Percentiles rank a stretch among this genome's conserved stretches.
These are phyloP conservation scores for Chloropsis hardwickii DNA, from an alignment of 2,113 vertebrate genomes.

Conservation along the genomic window DNA sequence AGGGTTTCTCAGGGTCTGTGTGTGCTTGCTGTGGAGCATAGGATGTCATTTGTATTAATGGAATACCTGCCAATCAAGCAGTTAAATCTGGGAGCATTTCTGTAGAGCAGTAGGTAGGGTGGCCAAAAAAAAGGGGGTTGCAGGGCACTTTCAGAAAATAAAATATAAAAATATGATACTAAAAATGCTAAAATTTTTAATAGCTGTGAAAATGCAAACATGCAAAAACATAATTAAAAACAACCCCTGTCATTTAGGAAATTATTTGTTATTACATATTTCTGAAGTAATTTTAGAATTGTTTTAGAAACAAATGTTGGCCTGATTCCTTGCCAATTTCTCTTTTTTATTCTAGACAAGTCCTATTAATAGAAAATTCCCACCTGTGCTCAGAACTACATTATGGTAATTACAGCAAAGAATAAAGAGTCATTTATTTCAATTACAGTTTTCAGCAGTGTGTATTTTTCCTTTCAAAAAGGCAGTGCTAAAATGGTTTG, in stretches of 20 bases:
- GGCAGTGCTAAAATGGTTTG: not conserved
- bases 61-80: not conserved
- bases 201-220: not conserved
- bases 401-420: not conserved
- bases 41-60: not conserved
- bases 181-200: not conserved
- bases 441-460: slow-evolving; percentile 20
- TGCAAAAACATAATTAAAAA: not conserved
- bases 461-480: slow-evolving; percentile 10
- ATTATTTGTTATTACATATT: not conserved
- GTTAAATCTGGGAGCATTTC: not conserved
- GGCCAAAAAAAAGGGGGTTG: not conserved
- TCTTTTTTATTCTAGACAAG: slow-evolving; percentile 9
- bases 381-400: slow-evolving; percentile 29
- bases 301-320: not conserved
- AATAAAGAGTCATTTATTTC: slow-evolving; percentile 12
- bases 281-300: not conserved
- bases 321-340: not conserved
- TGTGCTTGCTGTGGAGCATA: not conserved
- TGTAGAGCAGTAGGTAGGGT: not conserved
- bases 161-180: not conserved
- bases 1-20: not conserved
- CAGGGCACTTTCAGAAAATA: not conserved
- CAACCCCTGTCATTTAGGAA: not conserved
- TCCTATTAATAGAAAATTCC: slow-evolving; percentile 1